Conservation (phyloP, 1,140 invertebrate species). For the Dolichoris vasculosae region DNA sequence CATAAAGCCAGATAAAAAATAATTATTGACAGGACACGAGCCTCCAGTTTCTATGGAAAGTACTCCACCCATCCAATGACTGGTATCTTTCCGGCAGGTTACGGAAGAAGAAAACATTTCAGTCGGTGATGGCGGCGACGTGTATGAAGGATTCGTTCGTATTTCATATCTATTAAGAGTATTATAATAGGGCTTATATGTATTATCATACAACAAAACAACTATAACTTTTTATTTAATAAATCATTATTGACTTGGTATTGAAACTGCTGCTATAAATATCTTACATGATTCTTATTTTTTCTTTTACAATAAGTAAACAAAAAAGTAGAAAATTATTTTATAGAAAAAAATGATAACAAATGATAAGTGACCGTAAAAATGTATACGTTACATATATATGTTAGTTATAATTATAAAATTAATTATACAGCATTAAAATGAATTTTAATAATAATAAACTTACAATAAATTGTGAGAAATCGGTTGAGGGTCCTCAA, state of each 20-base stretch:
- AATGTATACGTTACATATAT: no score
- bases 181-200: slow-evolving; percentile 66
- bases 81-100: slow-evolving; percentile 79
- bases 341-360: no score
- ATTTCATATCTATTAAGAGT: slow-evolving; percentile 79
- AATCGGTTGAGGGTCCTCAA: slow-evolving; percentile 77
- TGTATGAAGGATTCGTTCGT: slow-evolving; percentile 80
- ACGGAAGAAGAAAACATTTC: slow-evolving; percentile 79
- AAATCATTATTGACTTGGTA: no score
- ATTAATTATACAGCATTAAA: not conserved
- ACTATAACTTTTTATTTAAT: no score
- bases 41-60: slow-evolving; percentile 80
- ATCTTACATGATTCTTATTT: no score
- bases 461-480: slow-evolving; percentile 76
- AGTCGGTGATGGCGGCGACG: slow-evolving; percentile 78
- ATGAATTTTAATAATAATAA: not conserved
- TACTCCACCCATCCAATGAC: slow-evolving; percentile 78
- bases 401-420: no score
- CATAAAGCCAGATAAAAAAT: slow-evolving; percentile 84
- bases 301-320: no score
- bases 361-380: no score
- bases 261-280: no score
- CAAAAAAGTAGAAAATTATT: no score
- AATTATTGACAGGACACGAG: slow-evolving; percentile 83
- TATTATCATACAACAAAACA: no score